A percentile compares a stretch with the other conserved stretches of the same genome.
Evolutionary conservation across 2,113 vertebrate genomes (phyloP).

Genomic region (Corythornis cristatus): DNA sequence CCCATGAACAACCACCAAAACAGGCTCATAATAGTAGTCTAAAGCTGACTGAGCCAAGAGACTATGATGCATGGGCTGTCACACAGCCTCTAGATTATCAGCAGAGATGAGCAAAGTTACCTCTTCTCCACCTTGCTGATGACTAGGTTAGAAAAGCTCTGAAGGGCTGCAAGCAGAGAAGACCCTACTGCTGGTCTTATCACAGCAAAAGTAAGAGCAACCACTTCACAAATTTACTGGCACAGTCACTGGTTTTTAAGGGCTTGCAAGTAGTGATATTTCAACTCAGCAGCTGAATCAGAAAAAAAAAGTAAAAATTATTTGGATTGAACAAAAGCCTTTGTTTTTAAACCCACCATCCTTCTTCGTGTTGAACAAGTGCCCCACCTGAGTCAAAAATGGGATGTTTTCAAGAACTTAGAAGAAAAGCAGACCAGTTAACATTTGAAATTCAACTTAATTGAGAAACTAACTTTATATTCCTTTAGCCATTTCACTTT

Average conservation of each 20-base stretch:
- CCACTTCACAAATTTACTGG: slow-evolving; percentile 13
- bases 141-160: not conserved
- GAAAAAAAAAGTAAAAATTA: not conserved
- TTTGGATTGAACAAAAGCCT: not conserved
- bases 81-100: not conserved
- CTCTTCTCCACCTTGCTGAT: not conserved
- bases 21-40: not conserved
- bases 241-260: not conserved
- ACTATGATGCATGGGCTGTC: not conserved
- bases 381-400: not conserved
- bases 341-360: not conserved
- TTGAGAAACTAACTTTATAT: not conserved
- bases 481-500: not conserved
- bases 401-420: not conserved
- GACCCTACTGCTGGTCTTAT: not conserved
- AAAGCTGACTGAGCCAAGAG: not conserved
- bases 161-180: not conserved
- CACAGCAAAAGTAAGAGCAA: not conserved
- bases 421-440: not conserved
- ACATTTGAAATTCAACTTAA: not conserved
- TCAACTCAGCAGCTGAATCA: slow-evolving; percentile 17
- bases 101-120: not conserved
- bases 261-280: slow-evolving; percentile 6
- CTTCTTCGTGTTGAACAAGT: not conserved
- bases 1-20: no score